Evolutionary conservation across 53 echinoderm and acorn worm species (phyloP), one percentile per base, ranked within the genome.

Genomic region (Actinopyga echinites): DNA sequence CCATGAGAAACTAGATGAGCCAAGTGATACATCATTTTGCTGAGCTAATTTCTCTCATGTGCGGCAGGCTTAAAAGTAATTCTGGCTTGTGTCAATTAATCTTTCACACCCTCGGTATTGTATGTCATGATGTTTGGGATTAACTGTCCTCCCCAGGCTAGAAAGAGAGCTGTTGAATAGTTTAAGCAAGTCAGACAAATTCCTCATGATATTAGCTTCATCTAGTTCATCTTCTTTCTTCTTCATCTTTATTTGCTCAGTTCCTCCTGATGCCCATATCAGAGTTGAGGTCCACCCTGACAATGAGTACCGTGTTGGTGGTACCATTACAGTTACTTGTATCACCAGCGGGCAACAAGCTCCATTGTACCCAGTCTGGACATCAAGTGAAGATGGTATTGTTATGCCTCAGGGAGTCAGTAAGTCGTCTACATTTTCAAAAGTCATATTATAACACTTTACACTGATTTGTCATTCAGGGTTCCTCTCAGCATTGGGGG

Each of bases 321-420:
- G 87, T 10, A 78, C 56, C 23, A 74, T 90, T 0, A 83, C 57
- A 36, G 86, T 59, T 65, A 54, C 53, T 2, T 90, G 90, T 20
- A 87, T 90, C 69, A 87, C 90, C 36, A 90, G 83, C 21, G 95
- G 95, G 21, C 57, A 60, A 0, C 80, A 93, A 19, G 90, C 92
- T 8, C 90, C 88, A 54, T 28, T 83, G 7, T 93, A 88, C 45
- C 95, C 95, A 25, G 44, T 85, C 4, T 95, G 95, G 95, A 40
- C 55, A 8, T 23, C 31, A n/a, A 22, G 28, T 62, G 79, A 56
- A 45, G 79, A 60, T 55, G 85, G 55, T 59, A 62, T 53, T 22
- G 62, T 81, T 4, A 36, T 81, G 11, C 61, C 64, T 2, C 35
- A 19, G 30, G 62, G 81, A 10, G 38, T 60, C 19, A 49, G 81